phyloP scores from a whole-genome alignment of 2,113 vertebrate species.

The Anoura caudifer region DNA sequence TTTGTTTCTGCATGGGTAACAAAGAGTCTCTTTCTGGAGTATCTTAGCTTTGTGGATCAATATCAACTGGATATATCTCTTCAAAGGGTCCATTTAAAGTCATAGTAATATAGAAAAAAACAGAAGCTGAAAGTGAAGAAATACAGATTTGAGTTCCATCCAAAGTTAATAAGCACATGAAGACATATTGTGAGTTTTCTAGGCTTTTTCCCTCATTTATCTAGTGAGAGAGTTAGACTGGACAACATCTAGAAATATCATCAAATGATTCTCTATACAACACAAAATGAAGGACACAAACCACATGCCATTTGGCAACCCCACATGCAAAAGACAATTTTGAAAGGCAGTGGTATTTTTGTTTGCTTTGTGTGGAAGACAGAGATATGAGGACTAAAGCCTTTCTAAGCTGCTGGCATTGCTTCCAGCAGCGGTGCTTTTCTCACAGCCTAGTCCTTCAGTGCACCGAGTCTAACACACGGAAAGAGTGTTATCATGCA shows the following conservation, averaged over 20 bases:
- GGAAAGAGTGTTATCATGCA: neutral
- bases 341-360: neutral
- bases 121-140: neutral
- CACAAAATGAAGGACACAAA: neutral
- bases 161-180: neutral
- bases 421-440: neutral
- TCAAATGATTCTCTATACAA: neutral
- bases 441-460: neutral
- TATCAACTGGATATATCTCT: neutral
- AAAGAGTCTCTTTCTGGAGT: neutral
- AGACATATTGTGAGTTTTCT: neutral
- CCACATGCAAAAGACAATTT: neutral
- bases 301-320: neutral
- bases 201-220: neutral
- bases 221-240: neutral
- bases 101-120: neutral
- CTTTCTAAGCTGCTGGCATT: neutral
- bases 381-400: neutral
- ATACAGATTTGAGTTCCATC: neutral
- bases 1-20: neutral
- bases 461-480: neutral
- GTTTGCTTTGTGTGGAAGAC: constrained; percentile 3
- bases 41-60: neutral
- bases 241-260: neutral
- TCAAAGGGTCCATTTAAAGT: neutral